Evolutionary conservation across 2,888 invertebrate species (phyloP).

Genomic region (Salticus scenicus): DNA sequence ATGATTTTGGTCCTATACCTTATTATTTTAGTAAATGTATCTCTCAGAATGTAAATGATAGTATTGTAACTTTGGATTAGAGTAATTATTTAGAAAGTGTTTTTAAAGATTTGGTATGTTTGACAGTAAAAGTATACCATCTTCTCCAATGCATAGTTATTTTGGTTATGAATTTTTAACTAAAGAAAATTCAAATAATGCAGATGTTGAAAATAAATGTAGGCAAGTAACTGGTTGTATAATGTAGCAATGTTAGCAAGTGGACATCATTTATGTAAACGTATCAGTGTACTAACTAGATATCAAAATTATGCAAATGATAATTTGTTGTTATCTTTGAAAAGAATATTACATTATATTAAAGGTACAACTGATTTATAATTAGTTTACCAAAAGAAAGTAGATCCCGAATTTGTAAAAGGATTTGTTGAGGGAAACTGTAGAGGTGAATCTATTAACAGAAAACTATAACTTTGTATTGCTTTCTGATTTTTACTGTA

Average conservation of each 20-base stretch:
- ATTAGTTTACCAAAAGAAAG: not conserved
- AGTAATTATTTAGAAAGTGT: too few relatives aligned
- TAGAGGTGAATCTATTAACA: not conserved
- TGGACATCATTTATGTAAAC: not conserved
- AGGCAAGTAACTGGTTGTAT: too few relatives aligned
- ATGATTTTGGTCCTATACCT: not conserved
- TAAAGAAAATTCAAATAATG: too few relatives aligned
- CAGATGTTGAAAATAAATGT: too few relatives aligned
- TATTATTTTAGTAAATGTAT: not conserved
- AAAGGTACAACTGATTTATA: not conserved
- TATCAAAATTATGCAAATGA: not conserved
- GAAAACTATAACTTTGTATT: not conserved
- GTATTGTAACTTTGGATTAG: too few relatives aligned
- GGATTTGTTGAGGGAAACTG: not conserved
- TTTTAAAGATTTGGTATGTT: constrained; percentile 18
- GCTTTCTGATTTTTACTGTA: not conserved
- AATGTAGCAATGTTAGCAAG: constrained; percentile 23
- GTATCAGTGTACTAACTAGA: constrained; percentile 9
- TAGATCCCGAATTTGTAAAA: not conserved
- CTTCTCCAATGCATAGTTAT: not conserved
- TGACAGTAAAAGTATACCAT: constrained; percentile 14
- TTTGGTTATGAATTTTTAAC: not conserved
- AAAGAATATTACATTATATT: not conserved
- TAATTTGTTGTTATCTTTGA: not conserved
- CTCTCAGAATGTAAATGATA: not conserved